Evolutionary conservation across 2,888 invertebrate species (phyloP), one percentile per base, ranked within the genome.

Genomic region (Aromia moschata): DNA sequence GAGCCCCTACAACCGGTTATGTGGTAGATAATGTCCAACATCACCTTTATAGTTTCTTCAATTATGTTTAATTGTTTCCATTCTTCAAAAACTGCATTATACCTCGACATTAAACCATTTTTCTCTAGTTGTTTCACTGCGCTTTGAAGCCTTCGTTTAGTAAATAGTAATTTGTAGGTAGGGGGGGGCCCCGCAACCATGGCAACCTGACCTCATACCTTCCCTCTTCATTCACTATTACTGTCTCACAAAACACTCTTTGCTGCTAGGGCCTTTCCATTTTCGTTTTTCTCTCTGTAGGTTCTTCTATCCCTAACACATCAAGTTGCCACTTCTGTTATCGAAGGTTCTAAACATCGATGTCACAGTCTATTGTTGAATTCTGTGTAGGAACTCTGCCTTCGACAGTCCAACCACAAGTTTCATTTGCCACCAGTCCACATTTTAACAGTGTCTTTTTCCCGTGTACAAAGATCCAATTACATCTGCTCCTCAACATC

Each of bases 21-120:
- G 63, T 9, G 64, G 64, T 25, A 65, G 43, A 46, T 65, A 65
- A 54, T 63, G 59, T 10, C 7, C 25, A 33, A 45, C 15, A 17
- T n/a, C 20, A n/a, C 78, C 25, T 12, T 14, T 10, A 5, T n/a
- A 40, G 51, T 14, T 4, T 52, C 18, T 18, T 56, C 41, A 18
- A 49, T 56, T 36, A 56, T 56, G 12, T 17, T 31, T 12, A 51
- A 49, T 2, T 17, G 18, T 10, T 37, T 7, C 51, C 56, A 56
- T 38, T 56, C 41, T 4, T 38, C n/a, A 43, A 52, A 56, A 25
- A 25, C 25, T 25, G 7, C 7, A 5, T 25, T 25, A 25, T 25
- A 25, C 7, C 25, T 25, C 3, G 25, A 25, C 25, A 25, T 25
- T 7, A 25, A 25, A 25, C 25, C 25, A 25, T 25, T 25, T 25